phyloP scores from a whole-genome alignment of 2,797 vertebrate species.

The Platyrinchus mystaceus region DNA sequence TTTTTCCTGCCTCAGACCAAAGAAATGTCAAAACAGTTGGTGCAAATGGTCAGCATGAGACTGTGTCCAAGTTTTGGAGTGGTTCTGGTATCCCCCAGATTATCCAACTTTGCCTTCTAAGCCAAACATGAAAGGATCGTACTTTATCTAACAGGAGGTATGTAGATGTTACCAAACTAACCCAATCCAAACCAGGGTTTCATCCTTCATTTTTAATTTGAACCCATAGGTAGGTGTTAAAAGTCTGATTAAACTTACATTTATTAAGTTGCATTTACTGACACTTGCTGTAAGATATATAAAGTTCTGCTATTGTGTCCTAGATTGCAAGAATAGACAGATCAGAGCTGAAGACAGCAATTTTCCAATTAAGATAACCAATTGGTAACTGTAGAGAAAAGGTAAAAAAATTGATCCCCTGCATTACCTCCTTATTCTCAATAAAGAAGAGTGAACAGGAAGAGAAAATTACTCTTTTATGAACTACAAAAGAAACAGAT shows the following conservation, averaged over 20 bases:
- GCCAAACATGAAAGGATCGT: background rate
- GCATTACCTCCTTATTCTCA: background rate
- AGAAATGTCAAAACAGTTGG: background rate
- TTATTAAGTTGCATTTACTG: background rate
- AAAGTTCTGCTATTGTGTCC: background rate
- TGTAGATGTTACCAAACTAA: background rate
- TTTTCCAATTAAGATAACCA: background rate
- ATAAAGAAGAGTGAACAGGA: background rate
- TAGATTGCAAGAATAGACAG: slow-evolving; percentile 1
- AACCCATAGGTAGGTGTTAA: background rate
- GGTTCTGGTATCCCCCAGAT: background rate
- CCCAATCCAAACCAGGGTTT: background rate
- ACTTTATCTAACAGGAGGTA: background rate
- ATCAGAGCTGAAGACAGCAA: slow-evolving; percentile 7
- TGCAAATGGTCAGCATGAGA: background rate
- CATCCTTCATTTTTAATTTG: background rate
- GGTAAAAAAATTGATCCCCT: background rate
- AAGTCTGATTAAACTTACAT: background rate
- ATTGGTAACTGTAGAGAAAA: background rate
- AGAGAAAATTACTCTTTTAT: background rate
- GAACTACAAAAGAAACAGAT: background rate
- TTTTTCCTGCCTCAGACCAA: background rate
- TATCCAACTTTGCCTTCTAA: background rate
- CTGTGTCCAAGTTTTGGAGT: background rate
- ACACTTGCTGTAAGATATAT: background rate